Percentiles rank a stretch among this genome's conserved stretches.
Conservation (phyloP, 2,888 invertebrate genomes). For the Sphaerophoria rueppellii region DNA sequence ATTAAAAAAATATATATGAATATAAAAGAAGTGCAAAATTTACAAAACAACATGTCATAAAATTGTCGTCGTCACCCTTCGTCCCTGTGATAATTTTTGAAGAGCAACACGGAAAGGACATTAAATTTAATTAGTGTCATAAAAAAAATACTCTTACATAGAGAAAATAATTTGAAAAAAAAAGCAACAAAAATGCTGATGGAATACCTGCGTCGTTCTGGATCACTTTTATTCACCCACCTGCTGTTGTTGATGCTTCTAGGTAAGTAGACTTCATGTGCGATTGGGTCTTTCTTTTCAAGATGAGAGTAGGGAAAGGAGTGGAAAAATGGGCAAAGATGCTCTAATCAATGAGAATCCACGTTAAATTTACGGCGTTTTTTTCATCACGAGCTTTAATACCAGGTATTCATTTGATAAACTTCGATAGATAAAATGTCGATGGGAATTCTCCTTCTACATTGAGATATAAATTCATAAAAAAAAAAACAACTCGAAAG, state of each 20-base stretch:
- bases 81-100: neutral
- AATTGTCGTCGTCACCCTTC: constrained; percentile 58
- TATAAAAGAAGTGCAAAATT: constrained; percentile 65
- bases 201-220: constrained; percentile 77
- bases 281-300: neutral
- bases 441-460: too few species aligned
- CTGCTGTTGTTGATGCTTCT: constrained; percentile 79
- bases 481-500: too few species aligned
- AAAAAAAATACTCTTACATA: constrained; percentile 54
- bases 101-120: constrained; percentile 61
- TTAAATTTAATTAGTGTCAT: constrained; percentile 61
- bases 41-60: constrained; percentile 65
- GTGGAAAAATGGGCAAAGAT: neutral
- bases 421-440: neutral
- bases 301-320: neutral
- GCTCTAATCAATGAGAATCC: constrained; percentile 63
- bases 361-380: constrained; percentile 38
- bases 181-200: constrained; percentile 76
- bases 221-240: constrained; percentile 77
- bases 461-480: too few species aligned
- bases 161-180: constrained; percentile 43
- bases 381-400: constrained; percentile 30
- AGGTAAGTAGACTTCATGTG: constrained; percentile 75
- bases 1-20: constrained; percentile 65
- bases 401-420: neutral